Base-by-base conservation (phyloP, 2,888 invertebrate species). In the Trichogramma evanescens region DNA sequence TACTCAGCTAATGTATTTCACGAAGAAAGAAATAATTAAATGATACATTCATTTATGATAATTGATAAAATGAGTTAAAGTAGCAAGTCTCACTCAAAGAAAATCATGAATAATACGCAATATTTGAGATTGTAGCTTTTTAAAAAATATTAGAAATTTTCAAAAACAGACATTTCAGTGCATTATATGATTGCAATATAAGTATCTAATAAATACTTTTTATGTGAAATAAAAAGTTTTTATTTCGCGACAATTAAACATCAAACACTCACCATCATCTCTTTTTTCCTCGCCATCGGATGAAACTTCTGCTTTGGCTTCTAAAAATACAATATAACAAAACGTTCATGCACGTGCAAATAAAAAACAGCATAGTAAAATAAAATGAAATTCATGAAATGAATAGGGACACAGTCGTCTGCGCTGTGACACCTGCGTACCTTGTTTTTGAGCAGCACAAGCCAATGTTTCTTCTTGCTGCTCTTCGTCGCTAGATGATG, bases 371-470 rank as follows among this genome's bases (percentile, higher is more conserved):
- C 8, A 49, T 9, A 26, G n/a, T 8, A 49, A 45, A 8, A 38
- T 26, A 58, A 46, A 9, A 41, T 41, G 41, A 13, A 43, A 56
- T 41, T 42, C 42, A 9, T 38, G 45, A 50, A 50, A 6, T 9
- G 10, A 44, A 60, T 10, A 10, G 26, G 26, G 26, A 26, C 26
- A 26, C 26, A 26, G 26, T 54, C 50, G 43, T 58, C 46, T 55
- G 61, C 67, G 59, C 48, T 48, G 9, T 6, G 3, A n/a, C 9
- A 48, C 7, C 7, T 51, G n/a, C 72, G 78, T 82, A 85, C 85
- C 85, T 78, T 82, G 80, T 73, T 82, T 81, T 66, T 82, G 82
- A 52, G 81, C 77, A 72, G 78, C 75, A 54, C 71, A 73, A 52
- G 71, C 70, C 45, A 73, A 61, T n/a, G 67, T 59, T 9, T 76